Base-by-base conservation (phyloP, 1,140 invertebrate genomes). In the Drosophila persimilis region DNA sequence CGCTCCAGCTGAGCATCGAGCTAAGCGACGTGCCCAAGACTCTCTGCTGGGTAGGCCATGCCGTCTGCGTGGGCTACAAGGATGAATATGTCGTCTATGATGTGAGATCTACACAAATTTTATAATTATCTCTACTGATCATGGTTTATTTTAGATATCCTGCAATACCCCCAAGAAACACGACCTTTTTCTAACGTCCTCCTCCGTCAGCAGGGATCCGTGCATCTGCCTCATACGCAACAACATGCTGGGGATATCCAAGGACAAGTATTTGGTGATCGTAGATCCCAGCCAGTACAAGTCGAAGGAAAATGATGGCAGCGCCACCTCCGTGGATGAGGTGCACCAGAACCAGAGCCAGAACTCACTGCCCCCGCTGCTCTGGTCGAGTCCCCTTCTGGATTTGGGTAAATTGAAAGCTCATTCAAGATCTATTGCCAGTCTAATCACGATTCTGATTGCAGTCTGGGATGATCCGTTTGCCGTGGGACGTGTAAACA, bases 401-500 rank as follows among this genome's bases (percentile, higher is more conserved):
- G 83, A 67, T 24, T 58, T 91, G 26, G 79, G 90, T 91, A 63
- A 58, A 13, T 62, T 45, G 6, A 11, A 17, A 39, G 11, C 35
- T 39, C 35, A 5, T 13, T 1, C 35, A 3, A 39, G 31, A 26
- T 8, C 7, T 8, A 3, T 35, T 35, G 0, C 35, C 35, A 6
- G 5, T 11, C 31, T 6, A 20, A 7, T 64, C 7, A 13, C 7
- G 6, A 7, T 45, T 9, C 1, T n/a, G 8, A n/a, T 66, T 86
- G 93, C 84, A 97, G 97, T 95, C 13, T 97, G 97, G 94, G 97
- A 99, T 92, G 95, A 96, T 81, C 98, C 98, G 15, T 99, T 97
- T 92, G 92, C 97, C 5, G 92, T 99, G 44, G 97, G 96, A 20
- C 93, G 98, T 20, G 92, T 98, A 15, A 93, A 95, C 47, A 96